Conservation (phyloP, 2,797 vertebrate genomes). For the Rhadinocentrus ornatus region DNA sequence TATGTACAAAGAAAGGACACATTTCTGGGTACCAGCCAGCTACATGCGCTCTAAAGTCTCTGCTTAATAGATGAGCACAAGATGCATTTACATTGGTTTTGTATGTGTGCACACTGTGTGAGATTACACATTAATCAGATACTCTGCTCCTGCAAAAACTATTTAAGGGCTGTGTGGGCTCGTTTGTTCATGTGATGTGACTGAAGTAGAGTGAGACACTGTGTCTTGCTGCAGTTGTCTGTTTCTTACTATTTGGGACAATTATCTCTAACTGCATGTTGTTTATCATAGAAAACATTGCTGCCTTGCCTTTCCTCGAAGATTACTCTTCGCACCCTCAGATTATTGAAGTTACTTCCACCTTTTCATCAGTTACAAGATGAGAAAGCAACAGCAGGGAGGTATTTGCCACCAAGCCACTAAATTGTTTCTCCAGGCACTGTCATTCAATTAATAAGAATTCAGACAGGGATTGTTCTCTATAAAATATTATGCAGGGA, state of each 20-base stretch:
- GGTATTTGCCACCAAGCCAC: conserved; percentile 49
- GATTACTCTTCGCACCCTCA: conserved; percentile 22
- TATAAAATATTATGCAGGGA: conserved; percentile 55
- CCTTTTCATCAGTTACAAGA: conserved; percentile 51
- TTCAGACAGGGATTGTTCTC: conserved; percentile 50
- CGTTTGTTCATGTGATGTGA: not conserved
- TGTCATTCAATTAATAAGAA: conserved; percentile 71
- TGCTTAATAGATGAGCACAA: conserved; percentile 40
- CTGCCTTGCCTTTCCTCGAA: not conserved
- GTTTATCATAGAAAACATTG: conserved; percentile 2
- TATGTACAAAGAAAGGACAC: not conserved
- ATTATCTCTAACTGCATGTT: conserved; percentile 1
- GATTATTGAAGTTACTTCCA: conserved; percentile 22
- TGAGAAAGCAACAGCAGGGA: conserved; percentile 49
- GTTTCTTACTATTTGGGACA: conserved; percentile 7
- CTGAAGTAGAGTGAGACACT: conserved; percentile 1
- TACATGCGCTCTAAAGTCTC: conserved; percentile 6
- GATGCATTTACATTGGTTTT: conserved; percentile 24
- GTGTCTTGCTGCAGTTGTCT: not conserved
- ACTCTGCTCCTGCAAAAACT: not conserved
- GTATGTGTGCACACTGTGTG: not conserved
- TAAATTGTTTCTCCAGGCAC: conserved; percentile 58
- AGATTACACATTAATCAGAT: conserved; percentile 12
- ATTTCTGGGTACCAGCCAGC: conserved; percentile 20
- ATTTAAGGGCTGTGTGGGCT: not conserved